A percentile compares a stretch with the other conserved stretches of the same genome.
Evolutionary conservation across 2,888 invertebrate species (phyloP).

Genomic region (Sarcophaga subvicina): DNA sequence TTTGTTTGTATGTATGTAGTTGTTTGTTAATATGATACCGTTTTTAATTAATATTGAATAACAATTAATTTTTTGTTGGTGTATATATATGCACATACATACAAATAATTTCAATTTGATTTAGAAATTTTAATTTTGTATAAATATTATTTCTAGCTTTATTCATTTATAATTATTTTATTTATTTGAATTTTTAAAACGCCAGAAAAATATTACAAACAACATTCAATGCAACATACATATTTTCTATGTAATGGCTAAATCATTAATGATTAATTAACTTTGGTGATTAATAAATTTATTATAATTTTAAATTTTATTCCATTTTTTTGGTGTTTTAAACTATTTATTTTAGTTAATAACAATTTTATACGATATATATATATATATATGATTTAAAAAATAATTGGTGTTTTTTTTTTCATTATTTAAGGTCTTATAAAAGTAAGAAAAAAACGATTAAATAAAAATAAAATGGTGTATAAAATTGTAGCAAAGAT

Average conservation of each 20-base stretch:
- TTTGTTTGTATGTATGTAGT: constrained; percentile 43
- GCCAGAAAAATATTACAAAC: constrained; percentile 58
- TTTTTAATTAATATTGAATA: constrained; percentile 26
- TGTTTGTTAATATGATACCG: constrained; percentile 1
- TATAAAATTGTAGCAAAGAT: constrained; percentile 51
- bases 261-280: constrained; percentile 38
- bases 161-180: constrained; percentile 58
- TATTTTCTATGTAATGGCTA: constrained; percentile 40
- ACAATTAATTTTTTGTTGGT: too few relatives aligned
- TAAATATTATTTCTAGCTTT: constrained; percentile 47
- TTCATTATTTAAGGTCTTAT: constrained; percentile 4
- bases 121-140: constrained; percentile 55
- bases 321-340: constrained; percentile 48
- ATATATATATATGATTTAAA: constrained; percentile 36
- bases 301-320: constrained; percentile 27
- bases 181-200: constrained; percentile 57
- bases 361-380: constrained; percentile 25
- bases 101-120: constrained; percentile 44
- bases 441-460: constrained; percentile 29
- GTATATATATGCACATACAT: neutral
- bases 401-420: constrained; percentile 50
- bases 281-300: constrained; percentile 42
- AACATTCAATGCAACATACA: constrained; percentile 54
- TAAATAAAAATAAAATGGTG: constrained; percentile 31
- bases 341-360: constrained; percentile 39